Conservation (phyloP, 2,113 vertebrate species). For the Peromyscus polionotus region DNA sequence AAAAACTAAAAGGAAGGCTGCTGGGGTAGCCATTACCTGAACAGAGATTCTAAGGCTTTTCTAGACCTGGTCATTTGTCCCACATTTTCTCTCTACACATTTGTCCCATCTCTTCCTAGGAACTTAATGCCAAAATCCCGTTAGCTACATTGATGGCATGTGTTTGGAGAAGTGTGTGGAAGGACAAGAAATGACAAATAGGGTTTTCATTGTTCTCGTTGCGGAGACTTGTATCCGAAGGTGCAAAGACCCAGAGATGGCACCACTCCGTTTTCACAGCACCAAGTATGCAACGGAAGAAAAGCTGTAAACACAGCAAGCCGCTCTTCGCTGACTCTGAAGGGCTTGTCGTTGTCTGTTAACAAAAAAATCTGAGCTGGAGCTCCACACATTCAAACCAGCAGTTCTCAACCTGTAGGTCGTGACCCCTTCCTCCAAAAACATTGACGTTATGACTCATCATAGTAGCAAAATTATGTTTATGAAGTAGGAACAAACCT, state of each 20-base stretch:
- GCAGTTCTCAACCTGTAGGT: neutral
- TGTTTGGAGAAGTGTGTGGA: constrained; percentile 82
- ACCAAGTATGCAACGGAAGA: neutral
- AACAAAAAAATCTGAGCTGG: neutral
- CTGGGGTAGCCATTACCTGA: constrained; percentile 80
- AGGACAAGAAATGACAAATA: constrained; percentile 84
- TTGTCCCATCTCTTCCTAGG: constrained; percentile 54
- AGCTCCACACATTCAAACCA: neutral
- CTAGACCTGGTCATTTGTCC: constrained; percentile 36
- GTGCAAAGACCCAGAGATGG: constrained; percentile 48
- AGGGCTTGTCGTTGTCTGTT: neutral
- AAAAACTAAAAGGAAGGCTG: constrained; percentile 78
- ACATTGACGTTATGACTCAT: accelerated
- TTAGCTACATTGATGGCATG: constrained; percentile 86
- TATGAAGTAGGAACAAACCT: neutral
- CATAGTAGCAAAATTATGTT: neutral
- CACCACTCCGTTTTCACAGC: constrained; percentile 5
- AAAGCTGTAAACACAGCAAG: neutral
- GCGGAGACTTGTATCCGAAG: constrained; percentile 81
- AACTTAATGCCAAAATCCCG: constrained; percentile 84
- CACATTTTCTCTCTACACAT: constrained; percentile 36
- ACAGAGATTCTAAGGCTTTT: constrained; percentile 69
- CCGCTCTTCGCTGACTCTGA: neutral
- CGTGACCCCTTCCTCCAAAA: neutral
- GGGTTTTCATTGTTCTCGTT: constrained; percentile 70